These are phyloP conservation scores for Arvicanthis niloticus DNA, from an alignment of 2,113 vertebrate species.

Conservation along the genomic window DNA sequence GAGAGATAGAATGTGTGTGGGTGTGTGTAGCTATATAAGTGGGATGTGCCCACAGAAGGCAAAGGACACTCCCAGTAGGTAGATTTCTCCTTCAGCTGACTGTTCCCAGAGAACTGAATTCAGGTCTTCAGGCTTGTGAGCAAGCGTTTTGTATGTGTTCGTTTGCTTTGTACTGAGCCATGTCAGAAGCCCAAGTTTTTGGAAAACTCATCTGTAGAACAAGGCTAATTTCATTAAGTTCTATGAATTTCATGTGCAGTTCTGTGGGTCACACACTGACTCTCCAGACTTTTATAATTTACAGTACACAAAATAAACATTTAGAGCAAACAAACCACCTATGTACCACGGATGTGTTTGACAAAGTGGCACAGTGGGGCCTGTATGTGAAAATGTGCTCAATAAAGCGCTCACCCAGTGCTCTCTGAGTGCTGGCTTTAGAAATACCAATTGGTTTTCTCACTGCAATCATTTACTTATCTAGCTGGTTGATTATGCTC, in stretches of 20 bases:
- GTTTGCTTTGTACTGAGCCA: neutral
- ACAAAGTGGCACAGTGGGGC: neutral
- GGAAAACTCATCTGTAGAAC: neutral
- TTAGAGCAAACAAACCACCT: neutral
- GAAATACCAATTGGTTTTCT: neutral
- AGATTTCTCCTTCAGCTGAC: too few species aligned
- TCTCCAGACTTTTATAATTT: neutral
- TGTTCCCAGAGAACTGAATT: neutral
- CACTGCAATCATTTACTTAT: neutral
- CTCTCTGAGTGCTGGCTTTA: neutral
- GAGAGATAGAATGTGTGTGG: too few species aligned
- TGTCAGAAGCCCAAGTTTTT: neutral
- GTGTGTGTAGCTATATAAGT: neutral
- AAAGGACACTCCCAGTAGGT: neutral
- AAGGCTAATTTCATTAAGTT: constrained; percentile 41
- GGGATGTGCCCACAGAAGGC: neutral
- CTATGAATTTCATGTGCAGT: neutral
- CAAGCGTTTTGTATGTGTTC: neutral
- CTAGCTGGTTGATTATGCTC: neutral
- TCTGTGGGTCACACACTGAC: neutral
- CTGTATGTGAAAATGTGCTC: neutral
- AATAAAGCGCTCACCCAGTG: neutral
- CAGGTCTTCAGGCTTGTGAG: neutral
- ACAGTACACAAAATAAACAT: neutral
- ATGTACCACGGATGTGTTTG: neutral